These are phyloP conservation scores for Oryzias dopingdopingensis DNA, from an alignment of 2,797 vertebrate species.

Conservation along the genomic window DNA sequence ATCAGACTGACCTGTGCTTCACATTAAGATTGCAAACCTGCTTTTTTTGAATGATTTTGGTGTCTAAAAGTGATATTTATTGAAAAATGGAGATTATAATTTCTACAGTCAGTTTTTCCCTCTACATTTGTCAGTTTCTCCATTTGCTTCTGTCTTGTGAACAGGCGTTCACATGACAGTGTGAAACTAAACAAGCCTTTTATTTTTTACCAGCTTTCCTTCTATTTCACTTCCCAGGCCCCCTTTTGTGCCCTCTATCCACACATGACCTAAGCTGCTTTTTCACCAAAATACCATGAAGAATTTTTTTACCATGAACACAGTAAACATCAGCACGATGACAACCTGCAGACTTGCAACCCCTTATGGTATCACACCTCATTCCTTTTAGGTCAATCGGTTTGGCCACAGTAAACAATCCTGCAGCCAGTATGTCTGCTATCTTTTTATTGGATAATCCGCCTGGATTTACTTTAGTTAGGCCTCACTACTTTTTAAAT, in stretches of 20 bases:
- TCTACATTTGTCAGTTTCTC: constrained; percentile 7
- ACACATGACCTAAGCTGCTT: constrained; percentile 26
- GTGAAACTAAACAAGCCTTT: constrained; percentile 49
- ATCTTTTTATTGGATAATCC: constrained; percentile 61
- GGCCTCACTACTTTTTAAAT: constrained; percentile 19
- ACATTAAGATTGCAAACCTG: neutral
- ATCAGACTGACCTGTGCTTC: neutral
- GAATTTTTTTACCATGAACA: constrained; percentile 46
- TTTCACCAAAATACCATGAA: constrained; percentile 46
- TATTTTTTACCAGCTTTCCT: constrained; percentile 36
- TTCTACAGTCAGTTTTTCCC: constrained; percentile 6
- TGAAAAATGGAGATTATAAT: neutral
- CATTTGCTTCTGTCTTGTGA: constrained; percentile 22
- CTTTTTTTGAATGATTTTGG: neutral
- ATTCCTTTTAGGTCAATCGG: constrained; percentile 68
- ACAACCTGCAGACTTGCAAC: constrained; percentile 38
- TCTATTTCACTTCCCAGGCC: constrained; percentile 13
- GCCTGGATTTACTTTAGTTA: constrained; percentile 54
- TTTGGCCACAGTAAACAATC: constrained; percentile 62
- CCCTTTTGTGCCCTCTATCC: constrained; percentile 1
- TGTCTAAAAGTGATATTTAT: neutral
- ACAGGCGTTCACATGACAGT: constrained; percentile 43
- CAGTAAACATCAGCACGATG: constrained; percentile 47
- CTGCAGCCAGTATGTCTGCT: constrained; percentile 46
- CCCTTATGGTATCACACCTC: constrained; percentile 52